Conservation (phyloP, 2,888 invertebrate species). For the Meiosimyza decipiens region DNA sequence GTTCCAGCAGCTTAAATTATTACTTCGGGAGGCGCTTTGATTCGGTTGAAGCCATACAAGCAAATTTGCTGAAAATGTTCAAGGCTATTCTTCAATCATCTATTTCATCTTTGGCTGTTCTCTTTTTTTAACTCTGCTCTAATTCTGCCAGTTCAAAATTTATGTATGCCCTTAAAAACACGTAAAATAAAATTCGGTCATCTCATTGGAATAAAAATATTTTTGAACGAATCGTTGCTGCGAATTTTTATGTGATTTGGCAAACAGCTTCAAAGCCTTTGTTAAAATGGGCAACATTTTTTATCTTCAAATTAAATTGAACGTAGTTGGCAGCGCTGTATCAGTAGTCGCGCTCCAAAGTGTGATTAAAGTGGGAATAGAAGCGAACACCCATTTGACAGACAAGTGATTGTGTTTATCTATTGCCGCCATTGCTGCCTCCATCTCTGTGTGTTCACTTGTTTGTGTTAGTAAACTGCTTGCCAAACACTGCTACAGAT, state of each 20-base stretch:
- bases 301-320: conserved; percentile 19
- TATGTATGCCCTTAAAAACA: too few relatives aligned
- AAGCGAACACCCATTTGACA: conserved; percentile 3
- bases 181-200: too few relatives aligned
- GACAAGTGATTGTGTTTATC: conserved; percentile 19
- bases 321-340: conserved; percentile 2
- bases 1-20: too few relatives aligned
- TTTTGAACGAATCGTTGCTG: neutral
- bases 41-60: too few relatives aligned
- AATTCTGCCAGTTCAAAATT: too few relatives aligned
- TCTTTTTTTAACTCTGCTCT: too few relatives aligned
- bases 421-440: neutral
- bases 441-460: neutral
- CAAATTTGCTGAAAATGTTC: too few relatives aligned
- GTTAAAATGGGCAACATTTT: neutral
- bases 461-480: neutral
- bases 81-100: too few relatives aligned
- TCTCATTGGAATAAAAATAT: neutral
- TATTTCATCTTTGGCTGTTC: too few relatives aligned
- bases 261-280: conserved; percentile 10
- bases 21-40: too few relatives aligned
- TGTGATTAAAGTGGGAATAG: conserved; percentile 28
- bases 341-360: neutral
- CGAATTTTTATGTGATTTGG: conserved; percentile 14
- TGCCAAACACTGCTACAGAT: neutral